A percentile compares a stretch with the other conserved stretches of the same genome.
phyloP scores from a whole-genome alignment of 2,113 vertebrate genomes.

The Hippocampus abdominalis region DNA sequence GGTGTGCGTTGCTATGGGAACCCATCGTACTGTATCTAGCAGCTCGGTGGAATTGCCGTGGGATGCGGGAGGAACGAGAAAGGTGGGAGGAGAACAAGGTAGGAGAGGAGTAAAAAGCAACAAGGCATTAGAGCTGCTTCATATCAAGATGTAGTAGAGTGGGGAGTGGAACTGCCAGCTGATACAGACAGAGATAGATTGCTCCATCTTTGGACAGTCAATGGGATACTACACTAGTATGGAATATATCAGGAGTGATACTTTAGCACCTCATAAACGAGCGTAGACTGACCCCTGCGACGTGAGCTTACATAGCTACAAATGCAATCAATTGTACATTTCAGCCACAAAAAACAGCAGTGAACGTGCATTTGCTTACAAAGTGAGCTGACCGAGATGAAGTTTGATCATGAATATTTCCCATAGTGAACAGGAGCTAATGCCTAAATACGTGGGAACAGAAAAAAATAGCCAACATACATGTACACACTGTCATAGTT shows the following conservation, averaged over 20 bases:
- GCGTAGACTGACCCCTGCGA: neutral
- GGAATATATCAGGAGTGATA: neutral
- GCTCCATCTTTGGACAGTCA: constrained; percentile 16
- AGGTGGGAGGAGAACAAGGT: constrained; percentile 42
- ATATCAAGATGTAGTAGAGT: constrained; percentile 34
- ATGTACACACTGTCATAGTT: neutral
- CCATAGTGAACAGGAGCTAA: neutral
- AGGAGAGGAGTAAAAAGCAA: constrained; percentile 34
- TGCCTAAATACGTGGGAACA: neutral
- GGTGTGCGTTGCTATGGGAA: constrained; percentile 74
- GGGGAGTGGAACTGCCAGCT: constrained; percentile 13
- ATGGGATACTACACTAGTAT: neutral
- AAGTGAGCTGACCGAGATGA: neutral
- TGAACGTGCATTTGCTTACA: neutral
- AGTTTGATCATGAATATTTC: neutral
- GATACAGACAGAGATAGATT: constrained; percentile 14
- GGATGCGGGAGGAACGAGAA: constrained; percentile 42
- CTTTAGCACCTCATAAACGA: neutral
- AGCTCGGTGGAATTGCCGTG: constrained; percentile 37
- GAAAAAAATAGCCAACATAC: neutral
- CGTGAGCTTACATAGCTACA: neutral
- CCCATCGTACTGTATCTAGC: constrained; percentile 61
- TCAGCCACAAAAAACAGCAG: neutral
- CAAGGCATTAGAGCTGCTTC: constrained; percentile 30
- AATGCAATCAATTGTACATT: neutral